A percentile compares a stretch with the other conserved stretches of the same genome.
phyloP scores from a whole-genome alignment of 2,113 vertebrate genomes.

The Herpetotheres cachinnans region DNA sequence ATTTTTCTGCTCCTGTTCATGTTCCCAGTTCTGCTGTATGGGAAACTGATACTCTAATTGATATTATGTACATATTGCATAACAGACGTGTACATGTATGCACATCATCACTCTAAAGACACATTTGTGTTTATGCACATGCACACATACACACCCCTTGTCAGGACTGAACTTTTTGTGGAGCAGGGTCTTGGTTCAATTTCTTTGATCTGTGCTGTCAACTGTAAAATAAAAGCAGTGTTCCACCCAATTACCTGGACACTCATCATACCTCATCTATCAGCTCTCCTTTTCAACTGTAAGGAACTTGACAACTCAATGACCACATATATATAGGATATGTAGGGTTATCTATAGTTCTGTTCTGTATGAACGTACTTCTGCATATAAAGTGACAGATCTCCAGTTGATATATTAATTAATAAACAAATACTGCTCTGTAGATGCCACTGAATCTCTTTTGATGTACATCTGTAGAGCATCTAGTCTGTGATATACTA shows the following conservation, averaged over 20 bases:
- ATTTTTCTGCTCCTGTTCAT: not conserved
- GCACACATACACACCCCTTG: not conserved
- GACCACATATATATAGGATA: not conserved
- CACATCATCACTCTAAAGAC: not conserved
- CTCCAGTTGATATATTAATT: not conserved
- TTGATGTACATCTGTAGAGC: not conserved
- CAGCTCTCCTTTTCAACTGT: not conserved
- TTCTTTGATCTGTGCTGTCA: not conserved
- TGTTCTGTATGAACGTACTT: not conserved
- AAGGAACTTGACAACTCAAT: not conserved
- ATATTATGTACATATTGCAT: not conserved
- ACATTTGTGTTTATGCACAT: fast-evolving
- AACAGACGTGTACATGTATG: not conserved
- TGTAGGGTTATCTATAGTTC: not conserved
- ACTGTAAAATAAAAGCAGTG: not conserved
- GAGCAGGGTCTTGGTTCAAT: not conserved
- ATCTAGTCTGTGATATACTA: not conserved
- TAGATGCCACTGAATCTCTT: not conserved
- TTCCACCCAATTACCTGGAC: not conserved
- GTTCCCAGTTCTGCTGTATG: not conserved
- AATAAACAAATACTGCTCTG: not conserved
- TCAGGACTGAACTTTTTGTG: not conserved
- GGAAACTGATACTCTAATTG: not conserved
- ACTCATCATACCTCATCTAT: not conserved
- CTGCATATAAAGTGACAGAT: not conserved